Evolutionary conservation across 2,888 invertebrate genomes (phyloP).

Genomic region (Zootermopsis nevadensis): DNA sequence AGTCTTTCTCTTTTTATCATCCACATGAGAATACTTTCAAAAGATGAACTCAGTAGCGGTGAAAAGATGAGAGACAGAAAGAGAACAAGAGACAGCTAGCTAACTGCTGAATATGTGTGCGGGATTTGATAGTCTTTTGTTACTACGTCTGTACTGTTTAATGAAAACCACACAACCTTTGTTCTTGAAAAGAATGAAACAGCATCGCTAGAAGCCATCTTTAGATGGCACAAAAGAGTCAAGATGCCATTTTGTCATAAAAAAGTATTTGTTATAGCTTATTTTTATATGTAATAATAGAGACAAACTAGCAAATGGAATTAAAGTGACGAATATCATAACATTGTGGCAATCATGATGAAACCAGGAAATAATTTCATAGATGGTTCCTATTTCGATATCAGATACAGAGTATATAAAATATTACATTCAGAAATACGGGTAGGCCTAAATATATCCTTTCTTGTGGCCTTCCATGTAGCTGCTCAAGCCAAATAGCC

Average conservation of each 20-base stretch:
- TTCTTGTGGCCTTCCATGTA: no score
- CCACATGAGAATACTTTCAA: constrained; percentile 30
- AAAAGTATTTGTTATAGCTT: background rate
- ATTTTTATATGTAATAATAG: background rate
- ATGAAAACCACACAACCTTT: constrained; percentile 21
- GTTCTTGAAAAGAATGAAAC: constrained; percentile 5
- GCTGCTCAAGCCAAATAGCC: no score
- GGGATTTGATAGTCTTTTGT: constrained; percentile 18
- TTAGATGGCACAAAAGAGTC: background rate
- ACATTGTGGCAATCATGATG: no score
- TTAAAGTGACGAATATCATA: background rate
- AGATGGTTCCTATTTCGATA: no score
- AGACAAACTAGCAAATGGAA: background rate
- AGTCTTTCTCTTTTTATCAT: background rate
- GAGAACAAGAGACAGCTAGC: constrained; percentile 14
- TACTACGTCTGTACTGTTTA: background rate
- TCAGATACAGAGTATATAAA: no score
- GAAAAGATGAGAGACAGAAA: constrained; percentile 6
- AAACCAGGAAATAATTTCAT: no score
- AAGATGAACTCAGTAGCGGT: constrained; percentile 1
- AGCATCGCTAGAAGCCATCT: background rate
- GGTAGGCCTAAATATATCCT: no score
- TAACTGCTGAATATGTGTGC: background rate
- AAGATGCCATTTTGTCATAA: background rate
- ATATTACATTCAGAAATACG: no score